Conservation (phyloP, 2,797 vertebrate genomes). For the Epinephelus malabaricus region DNA sequence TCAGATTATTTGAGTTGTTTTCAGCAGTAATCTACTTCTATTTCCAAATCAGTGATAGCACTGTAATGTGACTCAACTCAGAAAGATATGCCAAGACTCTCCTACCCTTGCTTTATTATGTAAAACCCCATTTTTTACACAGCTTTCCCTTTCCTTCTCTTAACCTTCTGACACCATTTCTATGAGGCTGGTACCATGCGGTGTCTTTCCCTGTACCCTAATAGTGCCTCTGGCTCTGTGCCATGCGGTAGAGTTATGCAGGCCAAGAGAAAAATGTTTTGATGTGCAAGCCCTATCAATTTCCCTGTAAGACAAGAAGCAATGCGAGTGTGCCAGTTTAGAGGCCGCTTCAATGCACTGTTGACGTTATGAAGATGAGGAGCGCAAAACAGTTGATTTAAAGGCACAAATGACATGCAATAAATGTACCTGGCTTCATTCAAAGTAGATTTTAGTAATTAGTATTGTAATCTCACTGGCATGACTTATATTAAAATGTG, state of each 20-base stretch:
- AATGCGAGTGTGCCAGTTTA: conserved; percentile 22
- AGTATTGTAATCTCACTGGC: neutral
- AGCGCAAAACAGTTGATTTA: neutral
- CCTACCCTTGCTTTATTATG: neutral
- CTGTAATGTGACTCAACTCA: neutral
- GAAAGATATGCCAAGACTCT: neutral
- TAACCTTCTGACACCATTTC: conserved; percentile 42
- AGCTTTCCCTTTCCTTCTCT: neutral
- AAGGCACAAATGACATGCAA: neutral
- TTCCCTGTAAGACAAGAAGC: conserved; percentile 68
- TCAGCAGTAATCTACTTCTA: neutral
- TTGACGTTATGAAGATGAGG: conserved; percentile 32
- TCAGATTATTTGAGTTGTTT: neutral
- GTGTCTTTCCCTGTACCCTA: conserved; percentile 35
- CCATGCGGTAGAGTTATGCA: conserved; percentile 45
- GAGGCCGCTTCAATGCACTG: neutral
- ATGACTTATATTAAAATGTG: neutral
- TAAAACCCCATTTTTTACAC: conserved; percentile 11
- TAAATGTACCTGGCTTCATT: no score
- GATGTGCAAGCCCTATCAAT: conserved; percentile 56
- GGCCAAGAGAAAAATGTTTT: conserved; percentile 57
- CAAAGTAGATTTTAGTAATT: neutral
- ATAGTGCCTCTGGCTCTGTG: conserved; percentile 37
- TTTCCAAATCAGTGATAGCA: neutral
- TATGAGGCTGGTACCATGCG: conserved; percentile 10